These are phyloP conservation scores for Erythrolamprus reginae DNA, from an alignment of 2,113 vertebrate genomes.

Conservation along the genomic window DNA sequence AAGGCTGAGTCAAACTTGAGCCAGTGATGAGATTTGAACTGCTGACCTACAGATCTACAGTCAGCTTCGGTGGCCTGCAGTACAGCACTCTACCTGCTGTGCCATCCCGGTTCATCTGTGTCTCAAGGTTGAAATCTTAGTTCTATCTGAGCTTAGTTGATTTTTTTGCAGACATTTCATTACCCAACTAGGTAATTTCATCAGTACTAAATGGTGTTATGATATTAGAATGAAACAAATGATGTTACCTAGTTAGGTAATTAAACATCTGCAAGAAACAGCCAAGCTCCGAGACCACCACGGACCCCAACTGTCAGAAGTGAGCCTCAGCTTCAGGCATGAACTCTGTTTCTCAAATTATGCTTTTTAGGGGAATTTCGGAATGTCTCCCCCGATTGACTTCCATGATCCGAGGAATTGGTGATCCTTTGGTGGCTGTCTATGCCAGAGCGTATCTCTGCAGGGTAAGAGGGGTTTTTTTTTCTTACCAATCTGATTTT, in stretches of 20 bases:
- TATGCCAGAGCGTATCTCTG: slow-evolving; percentile 95
- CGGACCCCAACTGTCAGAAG: background rate
- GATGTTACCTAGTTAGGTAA: background rate
- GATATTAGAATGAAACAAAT: background rate
- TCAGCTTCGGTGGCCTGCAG: no score
- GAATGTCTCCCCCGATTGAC: slow-evolving; percentile 90
- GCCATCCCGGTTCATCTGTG: no score
- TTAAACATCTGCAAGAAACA: background rate
- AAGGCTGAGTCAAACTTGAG: no score
- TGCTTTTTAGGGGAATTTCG: slow-evolving; percentile 79
- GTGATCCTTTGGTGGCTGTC: slow-evolving; percentile 93
- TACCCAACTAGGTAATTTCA: background rate
- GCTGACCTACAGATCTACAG: no score
- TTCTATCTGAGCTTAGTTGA: background rate
- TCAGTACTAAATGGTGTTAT: background rate
- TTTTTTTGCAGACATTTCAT: background rate
- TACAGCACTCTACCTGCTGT: no score
- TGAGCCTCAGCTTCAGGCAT: background rate
- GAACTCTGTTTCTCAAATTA: background rate
- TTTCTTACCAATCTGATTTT: background rate
- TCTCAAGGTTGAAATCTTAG: background rate
- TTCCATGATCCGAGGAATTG: slow-evolving; percentile 90
- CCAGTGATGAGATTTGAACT: no score
- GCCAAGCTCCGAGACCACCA: background rate
- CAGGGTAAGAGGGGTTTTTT: slow-evolving; percentile 78